phyloP scores from a whole-genome alignment of 2,888 invertebrate genomes.

The Pecten maximus region DNA sequence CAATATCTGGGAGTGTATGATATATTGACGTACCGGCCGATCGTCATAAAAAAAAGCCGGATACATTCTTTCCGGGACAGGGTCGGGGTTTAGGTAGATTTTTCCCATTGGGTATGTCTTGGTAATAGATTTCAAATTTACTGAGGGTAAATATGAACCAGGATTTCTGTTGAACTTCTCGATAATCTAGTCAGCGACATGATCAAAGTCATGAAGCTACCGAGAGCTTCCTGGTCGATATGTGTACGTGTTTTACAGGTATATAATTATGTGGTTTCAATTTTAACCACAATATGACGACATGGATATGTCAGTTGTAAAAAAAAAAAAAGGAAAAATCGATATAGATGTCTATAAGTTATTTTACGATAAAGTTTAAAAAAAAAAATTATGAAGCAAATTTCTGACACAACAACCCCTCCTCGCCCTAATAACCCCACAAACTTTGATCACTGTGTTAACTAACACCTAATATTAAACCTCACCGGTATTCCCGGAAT shows the following conservation, averaged over 20 bases:
- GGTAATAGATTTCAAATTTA: neutral
- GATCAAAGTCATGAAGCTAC: neutral
- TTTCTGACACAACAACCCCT: too few species aligned
- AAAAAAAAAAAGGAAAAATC: too few species aligned
- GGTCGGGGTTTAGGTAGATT: constrained; percentile 4
- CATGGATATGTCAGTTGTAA: too few species aligned
- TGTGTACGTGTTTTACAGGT: neutral
- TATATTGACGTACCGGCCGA: neutral
- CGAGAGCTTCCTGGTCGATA: neutral
- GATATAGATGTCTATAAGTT: too few species aligned
- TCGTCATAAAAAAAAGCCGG: constrained; percentile 4
- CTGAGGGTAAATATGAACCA: neutral
- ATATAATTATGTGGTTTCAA: too few species aligned
- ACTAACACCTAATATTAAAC: too few species aligned
- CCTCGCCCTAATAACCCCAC: too few species aligned
- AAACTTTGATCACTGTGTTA: too few species aligned
- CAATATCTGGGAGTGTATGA: neutral
- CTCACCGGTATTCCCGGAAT: too few species aligned
- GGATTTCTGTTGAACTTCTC: neutral
- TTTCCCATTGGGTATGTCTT: neutral
- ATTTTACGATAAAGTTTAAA: too few species aligned
- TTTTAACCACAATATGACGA: too few species aligned
- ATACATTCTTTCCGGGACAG: neutral
- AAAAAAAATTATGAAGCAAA: too few species aligned
- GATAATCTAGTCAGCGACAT: neutral